These are phyloP conservation scores for Drosophila setifemur DNA, from an alignment of 1,140 invertebrate species.

Conservation along the genomic window DNA sequence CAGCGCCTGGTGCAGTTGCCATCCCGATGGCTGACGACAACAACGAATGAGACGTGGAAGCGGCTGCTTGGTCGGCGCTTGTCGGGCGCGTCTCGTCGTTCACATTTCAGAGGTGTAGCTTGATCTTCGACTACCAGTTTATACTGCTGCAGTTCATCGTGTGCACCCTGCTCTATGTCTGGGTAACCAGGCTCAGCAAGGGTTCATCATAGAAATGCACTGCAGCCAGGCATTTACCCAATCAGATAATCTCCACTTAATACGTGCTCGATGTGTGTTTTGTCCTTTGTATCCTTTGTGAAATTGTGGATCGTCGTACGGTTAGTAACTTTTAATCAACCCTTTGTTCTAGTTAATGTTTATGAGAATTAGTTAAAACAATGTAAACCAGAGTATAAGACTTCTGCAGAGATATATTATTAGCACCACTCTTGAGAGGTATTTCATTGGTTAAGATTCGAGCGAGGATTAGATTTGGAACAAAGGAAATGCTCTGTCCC, in stretches of 20 bases:
- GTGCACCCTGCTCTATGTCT: slow-evolving; percentile 64
- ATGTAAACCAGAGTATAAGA: slow-evolving; percentile 53
- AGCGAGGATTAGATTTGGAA: slow-evolving; percentile 13
- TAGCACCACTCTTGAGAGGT: neutral
- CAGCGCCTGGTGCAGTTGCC: slow-evolving; percentile 11
- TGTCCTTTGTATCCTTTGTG: neutral
- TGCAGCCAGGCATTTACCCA: slow-evolving; percentile 66
- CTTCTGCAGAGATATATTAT: slow-evolving; percentile 41
- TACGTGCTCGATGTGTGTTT: slow-evolving; percentile 45
- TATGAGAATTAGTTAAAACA: slow-evolving; percentile 24
- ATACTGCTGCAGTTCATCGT: slow-evolving; percentile 75
- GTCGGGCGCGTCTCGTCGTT: slow-evolving; percentile 78
- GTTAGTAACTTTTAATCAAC: neutral
- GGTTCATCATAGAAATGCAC: slow-evolving; percentile 18
- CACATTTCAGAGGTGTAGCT: slow-evolving; percentile 65
- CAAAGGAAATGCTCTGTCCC: slow-evolving; percentile 6
- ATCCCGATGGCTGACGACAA: slow-evolving; percentile 45
- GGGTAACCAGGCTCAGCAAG: slow-evolving; percentile 40
- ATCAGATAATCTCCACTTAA: slow-evolving; percentile 61
- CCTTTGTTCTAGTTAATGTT: slow-evolving; percentile 45
- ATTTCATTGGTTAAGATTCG: slow-evolving; percentile 1
- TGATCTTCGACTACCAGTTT: slow-evolving; percentile 67
- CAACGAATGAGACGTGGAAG: slow-evolving; percentile 81
- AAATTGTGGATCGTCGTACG: slow-evolving; percentile 15
- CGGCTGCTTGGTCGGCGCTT: slow-evolving; percentile 70